Base-by-base conservation (phyloP, 2,888 invertebrate species). In the Hoplodrina blanda region DNA sequence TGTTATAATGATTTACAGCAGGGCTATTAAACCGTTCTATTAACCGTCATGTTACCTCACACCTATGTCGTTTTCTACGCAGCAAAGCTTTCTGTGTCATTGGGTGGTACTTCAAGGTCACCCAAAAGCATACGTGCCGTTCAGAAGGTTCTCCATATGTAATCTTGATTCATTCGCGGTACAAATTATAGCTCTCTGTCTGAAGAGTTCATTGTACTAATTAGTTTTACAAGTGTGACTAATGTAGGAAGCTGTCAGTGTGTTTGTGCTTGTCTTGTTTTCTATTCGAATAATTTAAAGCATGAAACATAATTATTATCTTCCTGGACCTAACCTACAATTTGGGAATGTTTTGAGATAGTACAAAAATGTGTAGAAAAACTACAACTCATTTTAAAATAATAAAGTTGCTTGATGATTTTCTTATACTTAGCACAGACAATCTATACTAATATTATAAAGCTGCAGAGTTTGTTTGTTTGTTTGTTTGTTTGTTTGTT, bases 71-170 rank as follows among this genome's bases (percentile, higher is more conserved):
- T 46, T 63, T 49, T 55, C 61, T 59, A 46, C 30, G 56, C 46
- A 37, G n/a, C 55, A 49, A 52, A 61, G 46, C 20, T 67, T 69
- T 81, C 78, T 65, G 67, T 80, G 81, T 76, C 77, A 82, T 80
- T 73, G 64, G 81, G 78, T 77, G 75, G 78, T 72, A 71, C 57
- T 66, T 68, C 85, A 87, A 86, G 86, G 87, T 63, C 69, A 62
- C 53, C n/a, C n/a, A 54, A 70, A 54, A 55, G 76, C 69, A 69
- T 83, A 78, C 82, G 74, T 85, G 79, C 71, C 59, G 15, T 17
- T 61, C 0, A 19, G 46, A 71, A 77, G 71, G 75, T 74, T 62
- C 50, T 50, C 62, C 61, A 61, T 61, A 70, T 66, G 64, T 62
- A 60, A 69, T 66, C 54, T 53, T 69, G 68, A 66, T 70, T 83